Conservation (phyloP, 2,888 invertebrate genomes). For the Terebella lapidaria region DNA sequence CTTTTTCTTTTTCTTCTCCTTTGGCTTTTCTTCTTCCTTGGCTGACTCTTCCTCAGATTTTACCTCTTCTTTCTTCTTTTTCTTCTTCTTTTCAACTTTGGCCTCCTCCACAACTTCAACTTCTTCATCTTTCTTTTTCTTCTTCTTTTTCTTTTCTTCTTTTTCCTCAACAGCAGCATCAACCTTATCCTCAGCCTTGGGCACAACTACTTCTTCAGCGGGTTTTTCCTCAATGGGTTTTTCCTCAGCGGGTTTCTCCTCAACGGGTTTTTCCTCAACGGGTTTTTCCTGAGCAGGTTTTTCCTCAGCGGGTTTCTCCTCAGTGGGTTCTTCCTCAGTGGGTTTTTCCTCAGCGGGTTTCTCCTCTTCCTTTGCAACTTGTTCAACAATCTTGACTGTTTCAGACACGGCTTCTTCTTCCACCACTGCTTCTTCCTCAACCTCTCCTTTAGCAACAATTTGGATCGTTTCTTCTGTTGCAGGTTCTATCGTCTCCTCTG, state of each 20-base stretch:
- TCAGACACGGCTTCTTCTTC: neutral
- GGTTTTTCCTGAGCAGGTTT: neutral
- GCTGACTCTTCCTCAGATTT: neutral
- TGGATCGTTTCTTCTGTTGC: neutral
- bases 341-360: neutral
- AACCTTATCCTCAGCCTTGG: neutral
- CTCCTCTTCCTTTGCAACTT: neutral
- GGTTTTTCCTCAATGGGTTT: neutral
- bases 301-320: neutral
- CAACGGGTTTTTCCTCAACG: neutral
- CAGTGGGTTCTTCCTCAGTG: neutral
- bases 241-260: neutral
- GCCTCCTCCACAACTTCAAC: neutral
- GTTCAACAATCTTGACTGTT: neutral
- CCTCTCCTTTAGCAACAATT: neutral
- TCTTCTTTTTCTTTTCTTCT: slow-evolving; percentile 3
- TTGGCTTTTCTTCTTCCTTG: neutral
- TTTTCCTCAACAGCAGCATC: neutral
- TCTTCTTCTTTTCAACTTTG: neutral
- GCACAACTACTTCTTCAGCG: neutral
- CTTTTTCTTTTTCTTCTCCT: neutral
- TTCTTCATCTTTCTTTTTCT: neutral
- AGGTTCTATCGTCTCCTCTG: neutral
- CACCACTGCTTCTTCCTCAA: neutral
- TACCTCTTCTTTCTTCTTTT: neutral